These are phyloP conservation scores for Aphelenchoides besseyi DNA, from an alignment of 1,140 invertebrate genomes.

Conservation along the genomic window DNA sequence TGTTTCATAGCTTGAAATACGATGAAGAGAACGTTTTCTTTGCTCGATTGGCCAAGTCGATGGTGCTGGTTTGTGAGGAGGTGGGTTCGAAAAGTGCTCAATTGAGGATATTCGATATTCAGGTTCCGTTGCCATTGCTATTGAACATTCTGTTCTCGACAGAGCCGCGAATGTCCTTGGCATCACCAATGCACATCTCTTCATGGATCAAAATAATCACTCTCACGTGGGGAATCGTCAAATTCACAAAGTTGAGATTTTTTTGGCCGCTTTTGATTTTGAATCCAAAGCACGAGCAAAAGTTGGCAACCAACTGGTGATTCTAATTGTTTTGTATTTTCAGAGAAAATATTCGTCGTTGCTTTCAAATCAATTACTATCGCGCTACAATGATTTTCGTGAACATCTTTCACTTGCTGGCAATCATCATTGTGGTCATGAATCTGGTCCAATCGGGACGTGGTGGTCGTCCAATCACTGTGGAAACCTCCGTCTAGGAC, in stretches of 20 bases:
- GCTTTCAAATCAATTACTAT: constrained; percentile 58
- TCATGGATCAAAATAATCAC: constrained; percentile 60
- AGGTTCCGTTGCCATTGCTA: constrained; percentile 54
- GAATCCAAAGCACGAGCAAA: constrained; percentile 57
- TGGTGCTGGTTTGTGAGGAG: constrained; percentile 60
- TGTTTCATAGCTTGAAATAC: constrained; percentile 59
- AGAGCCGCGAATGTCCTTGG: constrained; percentile 57
- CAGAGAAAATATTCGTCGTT: constrained; percentile 60
- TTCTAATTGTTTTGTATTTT: constrained; percentile 21
- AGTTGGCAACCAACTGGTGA: constrained; percentile 22
- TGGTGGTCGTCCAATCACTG: constrained; percentile 51
- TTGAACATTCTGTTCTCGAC: constrained; percentile 59
- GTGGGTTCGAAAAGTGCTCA: constrained; percentile 27
- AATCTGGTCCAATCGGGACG: constrained; percentile 52
- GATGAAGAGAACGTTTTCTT: constrained; percentile 62
- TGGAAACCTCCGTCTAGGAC: background rate
- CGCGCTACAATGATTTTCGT: constrained; percentile 57
- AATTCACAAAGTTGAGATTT: constrained; percentile 61
- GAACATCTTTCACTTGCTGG: constrained; percentile 59
- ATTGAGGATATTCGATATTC: constrained; percentile 7
- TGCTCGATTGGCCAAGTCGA: constrained; percentile 57
- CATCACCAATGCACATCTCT: constrained; percentile 47
- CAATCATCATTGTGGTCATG: constrained; percentile 59
- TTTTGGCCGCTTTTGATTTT: constrained; percentile 60
- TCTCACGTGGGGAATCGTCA: constrained; percentile 59